These are phyloP conservation scores for Eulithis prunata DNA, from an alignment of 2,888 invertebrate genomes.

Conservation along the genomic window DNA sequence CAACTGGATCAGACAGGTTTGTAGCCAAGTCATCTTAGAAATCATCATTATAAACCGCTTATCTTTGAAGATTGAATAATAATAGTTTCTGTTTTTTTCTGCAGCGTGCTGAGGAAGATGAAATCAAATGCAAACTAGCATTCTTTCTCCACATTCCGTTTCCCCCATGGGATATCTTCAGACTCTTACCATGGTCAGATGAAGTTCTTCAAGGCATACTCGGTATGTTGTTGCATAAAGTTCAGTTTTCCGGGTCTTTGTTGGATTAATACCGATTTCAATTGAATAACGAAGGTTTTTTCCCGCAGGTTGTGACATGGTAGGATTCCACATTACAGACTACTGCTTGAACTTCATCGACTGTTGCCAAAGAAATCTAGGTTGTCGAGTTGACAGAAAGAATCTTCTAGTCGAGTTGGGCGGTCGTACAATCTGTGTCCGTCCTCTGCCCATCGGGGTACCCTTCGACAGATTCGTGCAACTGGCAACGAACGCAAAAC, in stretches of 20 bases:
- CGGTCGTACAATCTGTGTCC: slow-evolving; percentile 92
- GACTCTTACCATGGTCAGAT: slow-evolving; percentile 96
- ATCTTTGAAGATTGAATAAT: not conserved
- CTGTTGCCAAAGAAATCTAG: slow-evolving; percentile 93
- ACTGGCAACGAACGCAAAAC: slow-evolving; percentile 88
- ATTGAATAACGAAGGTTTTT: slow-evolving; percentile 24
- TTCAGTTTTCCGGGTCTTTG: slow-evolving; percentile 3
- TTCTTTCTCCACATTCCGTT: slow-evolving; percentile 98
- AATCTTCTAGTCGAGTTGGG: slow-evolving; percentile 94
- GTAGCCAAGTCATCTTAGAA: slow-evolving; percentile 23
- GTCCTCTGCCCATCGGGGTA: slow-evolving; percentile 95
- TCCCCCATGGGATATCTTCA: slow-evolving; percentile 96
- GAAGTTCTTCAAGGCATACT: slow-evolving; percentile 96
- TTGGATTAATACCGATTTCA: slow-evolving; percentile 7
- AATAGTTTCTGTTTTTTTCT: slow-evolving; percentile 1
- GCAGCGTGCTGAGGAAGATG: slow-evolving; percentile 90
- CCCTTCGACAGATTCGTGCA: slow-evolving; percentile 94
- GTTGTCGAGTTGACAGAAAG: slow-evolving; percentile 94
- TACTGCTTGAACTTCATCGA: slow-evolving; percentile 96
- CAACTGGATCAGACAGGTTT: slow-evolving; percentile 93
- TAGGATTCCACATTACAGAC: slow-evolving; percentile 95
- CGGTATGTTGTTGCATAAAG: slow-evolving; percentile 70
- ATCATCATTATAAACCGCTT: not conserved
- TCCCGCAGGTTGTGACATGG: slow-evolving; percentile 92
- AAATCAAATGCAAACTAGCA: slow-evolving; percentile 91